Percentiles rank a stretch among this genome's conserved stretches.
Conservation (phyloP, 1,140 invertebrate genomes). For the Elymnias hypermnestra region DNA sequence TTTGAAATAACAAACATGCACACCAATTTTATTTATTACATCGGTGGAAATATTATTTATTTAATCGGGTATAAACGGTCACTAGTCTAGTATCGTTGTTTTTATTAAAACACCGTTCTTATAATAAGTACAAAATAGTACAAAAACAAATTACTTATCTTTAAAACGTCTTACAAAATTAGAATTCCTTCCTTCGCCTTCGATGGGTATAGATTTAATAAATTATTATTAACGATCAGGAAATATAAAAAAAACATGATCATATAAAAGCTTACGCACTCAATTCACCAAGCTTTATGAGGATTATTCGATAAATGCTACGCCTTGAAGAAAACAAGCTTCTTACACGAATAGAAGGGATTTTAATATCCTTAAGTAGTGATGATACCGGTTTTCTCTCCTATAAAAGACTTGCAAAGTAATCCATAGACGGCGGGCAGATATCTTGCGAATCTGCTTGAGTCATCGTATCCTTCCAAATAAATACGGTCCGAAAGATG, state of each 20-base stretch:
- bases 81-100: too few species aligned
- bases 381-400: constrained; percentile 67
- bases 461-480: constrained; percentile 70
- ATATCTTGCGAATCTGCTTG: constrained; percentile 67
- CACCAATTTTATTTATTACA: too few species aligned
- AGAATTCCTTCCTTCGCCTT: too few species aligned
- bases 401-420: constrained; percentile 73
- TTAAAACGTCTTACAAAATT: too few species aligned
- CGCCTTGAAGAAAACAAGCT: constrained; percentile 69
- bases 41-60: too few species aligned
- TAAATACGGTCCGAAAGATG: constrained; percentile 61
- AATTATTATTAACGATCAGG: too few species aligned
- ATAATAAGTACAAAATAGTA: too few species aligned
- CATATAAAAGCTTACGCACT: constrained; percentile 6
- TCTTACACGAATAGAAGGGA: constrained; percentile 69
- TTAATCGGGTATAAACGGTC: too few species aligned
- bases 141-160: too few species aligned
- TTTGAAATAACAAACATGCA: too few species aligned
- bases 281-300: constrained; percentile 33
- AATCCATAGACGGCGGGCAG: constrained; percentile 64
- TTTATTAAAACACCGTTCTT: too few species aligned
- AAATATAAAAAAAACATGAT: not conserved
- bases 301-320: constrained; percentile 56
- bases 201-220: too few species aligned
- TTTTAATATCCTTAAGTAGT: constrained; percentile 76